These are phyloP conservation scores for Tenualosa ilisha DNA, from an alignment of 2,797 vertebrate species.

Conservation along the genomic window DNA sequence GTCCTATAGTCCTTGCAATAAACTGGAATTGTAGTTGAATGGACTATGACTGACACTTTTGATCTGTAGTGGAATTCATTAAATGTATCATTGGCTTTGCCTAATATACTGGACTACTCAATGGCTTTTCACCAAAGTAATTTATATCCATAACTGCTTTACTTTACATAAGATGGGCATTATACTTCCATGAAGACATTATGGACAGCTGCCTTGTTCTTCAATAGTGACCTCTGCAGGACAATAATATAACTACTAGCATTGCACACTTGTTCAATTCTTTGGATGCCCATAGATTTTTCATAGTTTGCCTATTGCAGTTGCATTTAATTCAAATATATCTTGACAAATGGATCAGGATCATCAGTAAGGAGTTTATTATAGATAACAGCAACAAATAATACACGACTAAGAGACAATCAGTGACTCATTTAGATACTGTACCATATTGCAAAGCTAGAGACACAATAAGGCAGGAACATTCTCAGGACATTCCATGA, in stretches of 20 bases:
- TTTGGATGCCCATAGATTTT: too few relatives aligned
- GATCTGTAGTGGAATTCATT: conserved; percentile 27
- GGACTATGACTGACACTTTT: conserved; percentile 46
- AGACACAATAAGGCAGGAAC: too few relatives aligned
- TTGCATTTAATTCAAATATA: too few relatives aligned
- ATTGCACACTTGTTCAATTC: background rate
- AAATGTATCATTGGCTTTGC: conserved; percentile 23
- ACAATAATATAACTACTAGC: background rate
- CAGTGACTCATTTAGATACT: too few relatives aligned
- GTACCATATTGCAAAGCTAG: too few relatives aligned
- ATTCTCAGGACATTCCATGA: too few relatives aligned
- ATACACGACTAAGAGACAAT: too few relatives aligned
- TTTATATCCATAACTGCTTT: background rate
- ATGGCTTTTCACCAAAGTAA: background rate
- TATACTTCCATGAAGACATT: background rate
- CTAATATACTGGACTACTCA: background rate
- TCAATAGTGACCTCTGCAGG: conserved; percentile 2
- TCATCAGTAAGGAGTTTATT: too few relatives aligned
- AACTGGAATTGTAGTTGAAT: conserved; percentile 56
- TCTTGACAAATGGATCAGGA: too few relatives aligned
- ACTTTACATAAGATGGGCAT: background rate
- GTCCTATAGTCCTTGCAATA: conserved; percentile 54
- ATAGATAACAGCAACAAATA: too few relatives aligned
- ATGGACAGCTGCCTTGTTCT: background rate
- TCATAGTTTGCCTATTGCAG: too few relatives aligned